Conservation (phyloP, 1,140 invertebrate genomes). For the Ylistrum balloti region DNA sequence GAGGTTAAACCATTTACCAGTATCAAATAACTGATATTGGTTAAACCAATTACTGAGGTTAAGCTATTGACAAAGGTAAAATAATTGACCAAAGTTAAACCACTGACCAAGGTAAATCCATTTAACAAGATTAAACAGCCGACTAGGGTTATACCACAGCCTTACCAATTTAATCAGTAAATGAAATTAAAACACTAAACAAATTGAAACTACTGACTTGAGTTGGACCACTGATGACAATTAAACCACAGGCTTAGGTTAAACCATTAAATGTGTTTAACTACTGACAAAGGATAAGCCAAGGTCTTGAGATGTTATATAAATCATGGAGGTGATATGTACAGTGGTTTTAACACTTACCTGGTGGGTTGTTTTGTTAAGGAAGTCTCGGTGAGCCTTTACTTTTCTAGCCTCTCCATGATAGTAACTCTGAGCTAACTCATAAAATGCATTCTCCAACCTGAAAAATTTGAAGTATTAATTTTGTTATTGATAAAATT, state of each 20-base stretch:
- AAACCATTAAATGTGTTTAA: not conserved
- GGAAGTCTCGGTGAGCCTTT: constrained; percentile 93
- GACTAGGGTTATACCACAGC: not conserved
- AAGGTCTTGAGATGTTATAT: too few species aligned
- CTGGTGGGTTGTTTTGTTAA: constrained; percentile 96
- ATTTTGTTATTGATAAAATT: too few species aligned
- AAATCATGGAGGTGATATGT: too few species aligned
- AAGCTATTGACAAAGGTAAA: too few species aligned
- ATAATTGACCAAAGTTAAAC: not conserved
- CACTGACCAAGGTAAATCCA: not conserved
- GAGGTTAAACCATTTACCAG: not conserved
- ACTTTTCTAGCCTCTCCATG: constrained; percentile 93
- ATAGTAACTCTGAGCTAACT: constrained; percentile 96
- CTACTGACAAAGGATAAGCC: too few species aligned
- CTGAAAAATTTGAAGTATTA: constrained; percentile 73
- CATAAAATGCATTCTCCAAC: constrained; percentile 95
- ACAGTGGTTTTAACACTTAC: constrained; percentile 60
- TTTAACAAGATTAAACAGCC: not conserved
- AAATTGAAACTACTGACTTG: not conserved
- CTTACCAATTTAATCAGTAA: too few species aligned
- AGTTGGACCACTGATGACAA: too few species aligned
- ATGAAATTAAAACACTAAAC: not conserved
- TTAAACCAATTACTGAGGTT: not conserved
- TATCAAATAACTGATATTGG: not conserved
- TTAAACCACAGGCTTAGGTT: not conserved